Conservation (phyloP, 2,888 invertebrate genomes). For the Dasysyrphus albostriatus region DNA sequence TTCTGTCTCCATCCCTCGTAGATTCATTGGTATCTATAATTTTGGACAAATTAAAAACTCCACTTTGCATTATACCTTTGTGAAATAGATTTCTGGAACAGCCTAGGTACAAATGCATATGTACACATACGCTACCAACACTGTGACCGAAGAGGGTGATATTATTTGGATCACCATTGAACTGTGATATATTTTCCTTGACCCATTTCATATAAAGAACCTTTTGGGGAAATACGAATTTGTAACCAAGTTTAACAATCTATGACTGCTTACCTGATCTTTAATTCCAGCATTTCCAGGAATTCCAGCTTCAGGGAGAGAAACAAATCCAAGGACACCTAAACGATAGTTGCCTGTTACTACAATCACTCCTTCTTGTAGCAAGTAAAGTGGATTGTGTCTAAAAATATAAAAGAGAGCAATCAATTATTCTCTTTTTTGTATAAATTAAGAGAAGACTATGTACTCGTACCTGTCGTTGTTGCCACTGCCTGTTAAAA, state of each 20-base stretch:
- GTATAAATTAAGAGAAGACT: neutral
- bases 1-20: neutral
- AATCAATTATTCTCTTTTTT: neutral
- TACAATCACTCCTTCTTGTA: conserved; percentile 77
- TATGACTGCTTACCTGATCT: conserved; percentile 75
- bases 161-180: conserved; percentile 82
- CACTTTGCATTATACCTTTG: conserved; percentile 77
- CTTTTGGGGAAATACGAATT: conserved; percentile 51
- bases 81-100: conserved; percentile 76
- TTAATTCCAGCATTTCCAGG: conserved; percentile 78
- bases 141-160: conserved; percentile 77
- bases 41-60: conserved; percentile 64
- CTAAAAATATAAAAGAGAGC: conserved; percentile 44
- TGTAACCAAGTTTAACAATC: neutral
- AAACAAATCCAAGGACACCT: conserved; percentile 77
- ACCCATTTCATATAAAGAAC: conserved; percentile 82
- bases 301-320: conserved; percentile 76
- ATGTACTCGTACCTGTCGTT: conserved; percentile 78
- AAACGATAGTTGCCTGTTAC: conserved; percentile 78
- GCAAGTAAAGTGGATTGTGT: conserved; percentile 76
- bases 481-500: conserved; percentile 76
- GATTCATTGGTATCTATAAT: conserved; percentile 54
- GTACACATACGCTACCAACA: conserved; percentile 73
- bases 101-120: conserved; percentile 75
- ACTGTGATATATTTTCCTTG: conserved; percentile 82